Evolutionary conservation across 2,888 invertebrate species (phyloP).

Genomic region (Lasioglossum lativentre): DNA sequence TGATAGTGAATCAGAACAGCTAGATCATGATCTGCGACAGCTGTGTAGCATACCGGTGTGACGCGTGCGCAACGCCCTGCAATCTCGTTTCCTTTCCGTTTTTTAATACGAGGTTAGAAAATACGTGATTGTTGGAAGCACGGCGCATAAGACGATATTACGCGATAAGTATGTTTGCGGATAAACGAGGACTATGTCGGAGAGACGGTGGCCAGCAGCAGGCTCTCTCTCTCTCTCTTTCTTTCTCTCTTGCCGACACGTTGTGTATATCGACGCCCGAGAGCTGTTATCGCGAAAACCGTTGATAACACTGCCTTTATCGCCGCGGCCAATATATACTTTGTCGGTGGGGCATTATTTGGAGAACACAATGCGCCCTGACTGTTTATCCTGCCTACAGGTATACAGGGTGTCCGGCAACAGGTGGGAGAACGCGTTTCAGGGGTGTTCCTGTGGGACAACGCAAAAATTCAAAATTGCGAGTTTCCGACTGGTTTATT

Average conservation of each 20-base stretch:
- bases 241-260: background rate
- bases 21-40: background rate
- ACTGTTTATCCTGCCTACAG: background rate
- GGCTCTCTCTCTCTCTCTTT: background rate
- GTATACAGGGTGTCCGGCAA: constrained; percentile 6
- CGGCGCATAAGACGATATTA: constrained; percentile 46
- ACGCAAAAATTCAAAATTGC: background rate
- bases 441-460: background rate
- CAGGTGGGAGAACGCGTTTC: background rate
- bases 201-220: background rate
- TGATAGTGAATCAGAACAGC: background rate
- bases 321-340: constrained; percentile 9
- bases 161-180: constrained; percentile 61
- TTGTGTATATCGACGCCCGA: constrained; percentile 12
- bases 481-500: background rate
- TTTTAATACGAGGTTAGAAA: background rate
- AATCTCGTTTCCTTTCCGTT: background rate
- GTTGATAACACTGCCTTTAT: constrained; percentile 55
- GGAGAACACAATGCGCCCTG: constrained; percentile 24
- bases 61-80: background rate
- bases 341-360: constrained; percentile 37
- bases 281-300: constrained; percentile 48
- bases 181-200: constrained; percentile 24
- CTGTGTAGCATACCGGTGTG: background rate
- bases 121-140: constrained; percentile 46